Percentiles rank a stretch among this genome's conserved stretches.
phyloP scores from a whole-genome alignment of 2,797 vertebrate genomes.

The Catharus ustulatus region DNA sequence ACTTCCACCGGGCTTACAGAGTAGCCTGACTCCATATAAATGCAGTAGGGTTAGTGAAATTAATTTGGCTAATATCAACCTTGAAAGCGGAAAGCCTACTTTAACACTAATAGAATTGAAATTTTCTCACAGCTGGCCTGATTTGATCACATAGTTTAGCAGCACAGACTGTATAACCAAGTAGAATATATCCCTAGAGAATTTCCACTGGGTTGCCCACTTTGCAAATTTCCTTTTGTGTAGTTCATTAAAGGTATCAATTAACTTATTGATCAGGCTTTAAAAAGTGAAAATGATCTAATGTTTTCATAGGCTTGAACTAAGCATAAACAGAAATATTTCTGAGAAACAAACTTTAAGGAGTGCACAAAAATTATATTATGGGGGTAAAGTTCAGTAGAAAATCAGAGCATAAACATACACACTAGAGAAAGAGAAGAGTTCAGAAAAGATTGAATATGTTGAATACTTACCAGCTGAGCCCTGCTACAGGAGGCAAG shows the following conservation, averaged over 20 bases:
- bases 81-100: neutral
- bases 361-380: neutral
- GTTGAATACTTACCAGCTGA: neutral
- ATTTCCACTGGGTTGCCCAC: neutral
- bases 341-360: neutral
- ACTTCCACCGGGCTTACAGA: neutral
- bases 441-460: neutral
- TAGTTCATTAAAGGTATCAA: neutral
- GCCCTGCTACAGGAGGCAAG: neutral
- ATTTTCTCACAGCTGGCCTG: neutral
- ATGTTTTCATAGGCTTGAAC: neutral
- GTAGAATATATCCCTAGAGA: neutral
- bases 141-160: rapidly evolving
- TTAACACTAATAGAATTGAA: neutral
- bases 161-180: neutral
- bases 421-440: neutral
- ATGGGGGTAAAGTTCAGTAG: neutral
- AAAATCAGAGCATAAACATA: neutral
- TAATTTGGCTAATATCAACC: neutral
- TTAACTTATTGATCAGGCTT: neutral
- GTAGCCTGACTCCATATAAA: neutral
- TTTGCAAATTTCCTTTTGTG: neutral
- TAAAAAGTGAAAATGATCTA: neutral
- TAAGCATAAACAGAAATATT: neutral
- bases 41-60: neutral